Evolutionary conservation across 2,113 vertebrate genomes (phyloP).

Genomic region (Engraulis encrasicolus): DNA sequence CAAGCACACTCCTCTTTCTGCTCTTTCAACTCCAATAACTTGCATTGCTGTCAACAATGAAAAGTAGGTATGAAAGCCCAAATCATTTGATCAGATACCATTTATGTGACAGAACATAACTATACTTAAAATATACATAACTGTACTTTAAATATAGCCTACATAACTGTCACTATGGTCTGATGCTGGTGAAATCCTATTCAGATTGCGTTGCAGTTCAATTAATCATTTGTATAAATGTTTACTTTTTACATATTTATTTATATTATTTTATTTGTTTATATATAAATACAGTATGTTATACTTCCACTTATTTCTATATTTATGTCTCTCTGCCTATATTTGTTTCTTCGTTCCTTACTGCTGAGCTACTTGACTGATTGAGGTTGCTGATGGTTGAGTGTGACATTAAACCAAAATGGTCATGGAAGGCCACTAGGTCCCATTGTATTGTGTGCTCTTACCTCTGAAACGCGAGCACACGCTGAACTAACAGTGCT

Average conservation of each 20-base stretch:
- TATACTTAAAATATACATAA: constrained; percentile 35
- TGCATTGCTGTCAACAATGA: background rate
- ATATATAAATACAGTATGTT: too few relatives aligned
- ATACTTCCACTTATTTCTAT: too few relatives aligned
- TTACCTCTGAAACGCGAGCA: too few relatives aligned
- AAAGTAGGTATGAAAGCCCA: background rate
- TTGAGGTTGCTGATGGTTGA: background rate
- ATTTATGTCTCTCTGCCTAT: too few relatives aligned
- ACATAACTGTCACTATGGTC: constrained; percentile 14
- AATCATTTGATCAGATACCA: background rate
- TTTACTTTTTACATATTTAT: background rate
- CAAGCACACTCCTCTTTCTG: background rate
- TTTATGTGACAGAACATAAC: background rate
- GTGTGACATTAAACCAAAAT: background rate
- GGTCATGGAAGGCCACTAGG: background rate
- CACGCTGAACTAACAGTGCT: too few relatives aligned
- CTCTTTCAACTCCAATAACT: background rate
- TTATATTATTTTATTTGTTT: too few relatives aligned
- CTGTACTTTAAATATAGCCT: background rate
- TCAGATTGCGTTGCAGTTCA: constrained; percentile 21
- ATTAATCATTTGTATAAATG: constrained; percentile 18
- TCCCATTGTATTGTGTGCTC: background rate
- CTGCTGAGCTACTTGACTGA: background rate
- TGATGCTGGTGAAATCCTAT: background rate
- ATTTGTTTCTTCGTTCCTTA: background rate